Evolutionary conservation across 2,888 invertebrate genomes (phyloP), one percentile per base, ranked within the genome.

Genomic region (Actias luna): DNA sequence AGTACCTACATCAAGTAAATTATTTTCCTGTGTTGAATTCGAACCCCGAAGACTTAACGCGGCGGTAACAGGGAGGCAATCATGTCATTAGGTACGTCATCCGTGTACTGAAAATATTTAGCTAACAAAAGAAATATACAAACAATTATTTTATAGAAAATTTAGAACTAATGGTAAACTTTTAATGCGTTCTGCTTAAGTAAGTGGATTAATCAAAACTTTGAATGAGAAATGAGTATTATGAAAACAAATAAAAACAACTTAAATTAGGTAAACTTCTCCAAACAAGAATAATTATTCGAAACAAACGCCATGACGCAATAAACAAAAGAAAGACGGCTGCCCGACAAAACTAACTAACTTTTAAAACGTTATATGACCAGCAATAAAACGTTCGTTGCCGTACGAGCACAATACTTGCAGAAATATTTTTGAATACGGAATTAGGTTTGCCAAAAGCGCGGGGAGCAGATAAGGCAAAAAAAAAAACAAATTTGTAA

Each of bases 401-500:
- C 78, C 85, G 88, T 90, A 88, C 91, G 85, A 89, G 85, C 85
- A 92, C 92, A 92, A 92, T 92, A 92, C 92, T 91, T 86, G 92
- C 88, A 88, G 88, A 92, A 91, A 92, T 92, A 92, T 92, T 92
- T 92, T 92, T 92, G 92, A 92, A 92, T 92, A 92, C 92, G 85
- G 91, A 92, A 92, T 92, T 92, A 92, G 92, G 92, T 92, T 89
- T 88, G 90, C 85, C 90, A 89, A 92, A 91, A 87, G 86, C 86
- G 90, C 90, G 90, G 89, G 91, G 87, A 85, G 88, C 90, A 92
- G 91, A 92, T 91, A 92, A 90, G 90, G 91, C 89, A 87, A 81
- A 89, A 91, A 92, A 79, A 89, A 92, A 92, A 92, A 92, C 92
- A 91, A 92, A 92, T 92, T 92, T 92, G 92, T 92, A 91, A 92